phyloP scores from a whole-genome alignment of 2,113 vertebrate species.

The Mobula birostris region DNA sequence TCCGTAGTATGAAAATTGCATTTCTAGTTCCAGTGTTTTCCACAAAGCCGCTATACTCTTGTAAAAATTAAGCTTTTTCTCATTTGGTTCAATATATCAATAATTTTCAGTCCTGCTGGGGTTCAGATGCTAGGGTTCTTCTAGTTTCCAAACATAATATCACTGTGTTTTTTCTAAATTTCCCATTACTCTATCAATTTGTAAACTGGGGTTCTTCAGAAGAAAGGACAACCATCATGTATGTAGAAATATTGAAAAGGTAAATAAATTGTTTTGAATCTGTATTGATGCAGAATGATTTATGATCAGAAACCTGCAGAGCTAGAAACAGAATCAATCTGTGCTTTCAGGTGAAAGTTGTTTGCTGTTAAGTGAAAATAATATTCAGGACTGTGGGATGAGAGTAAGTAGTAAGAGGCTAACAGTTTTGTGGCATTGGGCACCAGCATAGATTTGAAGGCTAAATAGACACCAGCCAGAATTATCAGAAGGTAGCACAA shows the following conservation, averaged over 20 bases:
- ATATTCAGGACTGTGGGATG: too few relatives aligned
- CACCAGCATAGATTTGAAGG: too few relatives aligned
- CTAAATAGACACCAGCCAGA: too few relatives aligned
- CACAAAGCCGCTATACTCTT: neutral
- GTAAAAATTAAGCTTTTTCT: neutral
- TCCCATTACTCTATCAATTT: neutral
- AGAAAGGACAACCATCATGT: neutral
- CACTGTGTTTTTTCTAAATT: neutral
- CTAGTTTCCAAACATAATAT: neutral
- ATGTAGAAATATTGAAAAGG: neutral
- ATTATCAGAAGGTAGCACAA: slow-evolving; percentile 57
- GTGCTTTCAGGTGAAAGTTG: too few relatives aligned
- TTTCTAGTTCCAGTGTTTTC: too few relatives aligned
- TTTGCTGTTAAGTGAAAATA: too few relatives aligned
- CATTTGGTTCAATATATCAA: neutral
- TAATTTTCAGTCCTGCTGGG: neutral
- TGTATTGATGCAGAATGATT: neutral
- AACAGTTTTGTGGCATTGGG: too few relatives aligned
- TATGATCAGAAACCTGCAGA: too few relatives aligned
- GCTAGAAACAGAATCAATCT: too few relatives aligned
- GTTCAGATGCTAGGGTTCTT: too few relatives aligned
- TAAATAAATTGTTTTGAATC: neutral
- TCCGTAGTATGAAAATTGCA: too few relatives aligned
- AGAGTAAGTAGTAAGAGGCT: too few relatives aligned
- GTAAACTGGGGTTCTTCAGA: neutral